Evolutionary conservation across 2,113 vertebrate species (phyloP).

Genomic region (Orycteropus afer): DNA sequence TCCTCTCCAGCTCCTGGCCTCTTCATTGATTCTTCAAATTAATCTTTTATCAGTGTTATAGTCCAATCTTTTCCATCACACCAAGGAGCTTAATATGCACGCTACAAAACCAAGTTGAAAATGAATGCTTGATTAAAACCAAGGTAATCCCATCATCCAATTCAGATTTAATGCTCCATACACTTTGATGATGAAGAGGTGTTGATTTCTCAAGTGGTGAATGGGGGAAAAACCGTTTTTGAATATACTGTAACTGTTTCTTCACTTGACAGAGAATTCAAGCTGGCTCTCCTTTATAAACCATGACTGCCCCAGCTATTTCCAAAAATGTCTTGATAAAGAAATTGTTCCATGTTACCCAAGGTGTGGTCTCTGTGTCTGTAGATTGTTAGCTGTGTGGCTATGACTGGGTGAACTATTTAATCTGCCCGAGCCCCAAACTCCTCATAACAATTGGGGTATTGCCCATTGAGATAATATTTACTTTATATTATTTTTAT

Average conservation of each 20-base stretch:
- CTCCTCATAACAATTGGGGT: background rate
- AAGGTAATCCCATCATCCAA: slow-evolving; percentile 85
- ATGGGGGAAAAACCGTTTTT: slow-evolving; percentile 71
- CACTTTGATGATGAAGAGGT: slow-evolving; percentile 86
- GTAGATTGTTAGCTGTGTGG: background rate
- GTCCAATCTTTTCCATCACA: slow-evolving; percentile 58
- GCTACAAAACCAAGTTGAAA: slow-evolving; percentile 86
- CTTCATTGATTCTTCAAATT: slow-evolving; percentile 68
- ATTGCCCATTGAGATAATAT: background rate
- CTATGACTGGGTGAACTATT: background rate
- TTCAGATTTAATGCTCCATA: slow-evolving; percentile 84
- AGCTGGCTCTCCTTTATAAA: background rate
- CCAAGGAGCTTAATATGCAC: slow-evolving; percentile 88
- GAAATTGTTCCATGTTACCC: background rate
- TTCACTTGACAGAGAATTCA: slow-evolving; percentile 77
- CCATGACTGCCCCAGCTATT: slow-evolving; percentile 56
- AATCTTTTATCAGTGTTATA: slow-evolving; percentile 67
- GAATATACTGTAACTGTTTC: slow-evolving; percentile 59
- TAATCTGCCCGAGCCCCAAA: background rate
- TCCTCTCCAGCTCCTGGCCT: background rate
- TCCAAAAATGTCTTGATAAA: background rate
- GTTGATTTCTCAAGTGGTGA: slow-evolving; percentile 90
- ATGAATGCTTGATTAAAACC: slow-evolving; percentile 93
- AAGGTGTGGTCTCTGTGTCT: background rate
- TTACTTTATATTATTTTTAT: background rate